Conservation (phyloP, 1,140 invertebrate species). For the Philaenus spumarius region DNA sequence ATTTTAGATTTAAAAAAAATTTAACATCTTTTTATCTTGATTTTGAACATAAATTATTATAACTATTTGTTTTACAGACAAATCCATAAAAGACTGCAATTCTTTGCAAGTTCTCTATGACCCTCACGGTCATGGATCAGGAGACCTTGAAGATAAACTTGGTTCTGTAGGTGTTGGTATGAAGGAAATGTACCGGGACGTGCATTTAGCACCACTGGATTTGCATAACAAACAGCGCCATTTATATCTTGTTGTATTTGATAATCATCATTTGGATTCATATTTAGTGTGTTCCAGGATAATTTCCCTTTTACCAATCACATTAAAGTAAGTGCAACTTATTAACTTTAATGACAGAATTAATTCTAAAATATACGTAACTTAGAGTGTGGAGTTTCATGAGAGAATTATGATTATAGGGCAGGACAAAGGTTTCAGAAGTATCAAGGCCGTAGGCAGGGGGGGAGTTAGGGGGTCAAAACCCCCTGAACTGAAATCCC, state of each 20-base stretch:
- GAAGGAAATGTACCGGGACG: constrained; percentile 58
- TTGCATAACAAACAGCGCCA: constrained; percentile 62
- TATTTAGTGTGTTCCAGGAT: constrained; percentile 82
- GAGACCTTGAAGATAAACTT: constrained; percentile 71
- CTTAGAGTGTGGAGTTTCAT: no score
- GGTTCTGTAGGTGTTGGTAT: constrained; percentile 66
- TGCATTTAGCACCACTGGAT: constrained; percentile 58
- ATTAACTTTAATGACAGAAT: no score
- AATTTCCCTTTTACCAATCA: constrained; percentile 52
- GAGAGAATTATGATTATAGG: no score
- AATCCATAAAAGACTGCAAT: constrained; percentile 61
- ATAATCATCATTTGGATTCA: constrained; percentile 66
- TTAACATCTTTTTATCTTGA: no score
- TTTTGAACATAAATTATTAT: not conserved
- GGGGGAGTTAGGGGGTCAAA: no score
- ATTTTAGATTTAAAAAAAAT: no score
- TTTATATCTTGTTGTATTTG: constrained; percentile 79
- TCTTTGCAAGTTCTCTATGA: constrained; percentile 79
- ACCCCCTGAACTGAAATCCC: no score
- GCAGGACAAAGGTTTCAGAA: no score
- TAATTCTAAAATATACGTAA: no score
- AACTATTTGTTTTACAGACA: constrained; percentile 40
- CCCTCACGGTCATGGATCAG: constrained; percentile 64
- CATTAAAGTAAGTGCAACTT: constrained; percentile 62
- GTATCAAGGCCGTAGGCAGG: no score